Base-by-base conservation (phyloP, 2,888 invertebrate genomes). In the Andrena bicolor region DNA sequence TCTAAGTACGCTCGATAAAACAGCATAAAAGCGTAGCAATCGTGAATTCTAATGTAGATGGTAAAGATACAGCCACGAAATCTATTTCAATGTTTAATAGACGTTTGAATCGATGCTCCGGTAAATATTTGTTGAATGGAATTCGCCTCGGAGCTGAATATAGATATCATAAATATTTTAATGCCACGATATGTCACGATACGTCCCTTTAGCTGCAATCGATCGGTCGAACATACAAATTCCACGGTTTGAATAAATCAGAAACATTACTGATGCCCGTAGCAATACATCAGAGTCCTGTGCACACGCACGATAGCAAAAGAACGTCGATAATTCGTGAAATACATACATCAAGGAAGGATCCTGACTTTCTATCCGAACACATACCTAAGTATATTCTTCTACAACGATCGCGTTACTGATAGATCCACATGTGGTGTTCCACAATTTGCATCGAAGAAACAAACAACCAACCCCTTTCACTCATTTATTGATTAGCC, bases 151-250 rank as follows among this genome's bases (percentile, higher is more conserved):
- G 32, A 28, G 7, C 35, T 68, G 74, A 84, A 82, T 77, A 74
- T 66, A 80, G 76, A 72, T 65, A 72, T 58, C 49, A 68, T 84
- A 74, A 84, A 84, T 84, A 84, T 84, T 84, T 82, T 76, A 84
- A 76, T 61, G 73, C 80, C 61, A 66, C 80, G 70, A 71, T 75
- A 35, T 63, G 74, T 48, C 74, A 13, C 82, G 74, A 49, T 71
- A 80, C 80, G 26, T 64, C 66, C 69, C 66, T 70, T 69, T 53
- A 35, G 65, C 66, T 68, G 53, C 68, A 79, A 75, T 75, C 82
- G 82, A 82, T 71, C 76, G 56, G n/a, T 20, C 56, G 32, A 30
- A 28, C 60, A 16, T 60, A 41, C 73, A 23, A 75, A 82, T 80
- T 70, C 70, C 61, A 41, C 20, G 53, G 79, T 80, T 63, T 82